phyloP scores from a whole-genome alignment of 2,113 vertebrate genomes.

The Gnathonemus echidnorhynchus region DNA sequence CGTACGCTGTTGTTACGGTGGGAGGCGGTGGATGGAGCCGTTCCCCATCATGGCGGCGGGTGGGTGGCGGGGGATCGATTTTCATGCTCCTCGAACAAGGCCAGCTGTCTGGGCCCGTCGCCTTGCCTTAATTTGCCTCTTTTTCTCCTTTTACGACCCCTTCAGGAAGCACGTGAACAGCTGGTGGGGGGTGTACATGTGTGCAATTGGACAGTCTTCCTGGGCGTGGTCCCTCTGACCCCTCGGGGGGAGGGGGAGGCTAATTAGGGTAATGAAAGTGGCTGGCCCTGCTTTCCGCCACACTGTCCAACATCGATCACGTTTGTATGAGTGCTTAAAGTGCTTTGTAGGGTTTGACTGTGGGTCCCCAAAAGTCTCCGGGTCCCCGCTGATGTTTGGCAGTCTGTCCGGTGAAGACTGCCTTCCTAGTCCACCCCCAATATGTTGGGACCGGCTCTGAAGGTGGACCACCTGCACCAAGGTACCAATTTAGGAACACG shows the following conservation, averaged over 20 bases:
- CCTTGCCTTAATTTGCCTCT: slow-evolving; percentile 10
- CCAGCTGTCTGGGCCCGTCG: slow-evolving; percentile 10
- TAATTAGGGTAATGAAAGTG: slow-evolving; percentile 35
- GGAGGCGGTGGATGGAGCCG: slow-evolving; percentile 53
- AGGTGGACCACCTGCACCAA: neutral
- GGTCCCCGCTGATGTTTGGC: neutral
- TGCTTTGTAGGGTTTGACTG: slow-evolving; percentile 14
- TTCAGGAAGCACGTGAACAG: neutral
- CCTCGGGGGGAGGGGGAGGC: neutral
- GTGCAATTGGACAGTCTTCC: neutral
- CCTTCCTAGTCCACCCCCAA: neutral
- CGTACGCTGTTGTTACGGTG: slow-evolving; percentile 53
- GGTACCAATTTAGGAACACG: neutral
- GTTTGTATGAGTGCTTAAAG: slow-evolving; percentile 32
- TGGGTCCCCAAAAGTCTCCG: neutral
- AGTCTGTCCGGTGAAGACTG: neutral
- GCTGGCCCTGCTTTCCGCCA: slow-evolving; percentile 13
- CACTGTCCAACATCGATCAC: slow-evolving; percentile 30
- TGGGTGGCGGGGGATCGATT: slow-evolving; percentile 53
- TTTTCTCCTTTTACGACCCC: slow-evolving; percentile 7
- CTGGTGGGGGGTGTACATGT: neutral
- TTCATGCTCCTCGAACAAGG: neutral
- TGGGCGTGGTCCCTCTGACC: neutral
- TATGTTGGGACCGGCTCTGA: neutral
- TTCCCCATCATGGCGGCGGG: slow-evolving; percentile 42